phyloP scores from a whole-genome alignment of 2,113 vertebrate genomes.

The Menura novaehollandiae region DNA sequence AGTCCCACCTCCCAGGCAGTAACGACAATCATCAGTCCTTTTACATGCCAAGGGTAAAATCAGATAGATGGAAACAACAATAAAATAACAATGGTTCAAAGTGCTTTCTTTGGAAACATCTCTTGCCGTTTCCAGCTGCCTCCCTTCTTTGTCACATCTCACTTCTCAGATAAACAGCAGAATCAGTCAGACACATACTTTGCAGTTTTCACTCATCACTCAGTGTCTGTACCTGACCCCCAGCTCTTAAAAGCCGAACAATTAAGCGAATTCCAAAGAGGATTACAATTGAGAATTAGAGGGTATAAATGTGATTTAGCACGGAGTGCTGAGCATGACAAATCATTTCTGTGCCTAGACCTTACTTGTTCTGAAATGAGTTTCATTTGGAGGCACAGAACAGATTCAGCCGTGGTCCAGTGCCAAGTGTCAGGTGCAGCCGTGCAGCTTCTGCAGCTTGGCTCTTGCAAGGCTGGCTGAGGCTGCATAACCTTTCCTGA shows the following conservation, averaged over 20 bases:
- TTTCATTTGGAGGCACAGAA: neutral
- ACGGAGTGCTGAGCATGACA: constrained; percentile 22
- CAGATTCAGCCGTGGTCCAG: neutral
- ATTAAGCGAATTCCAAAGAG: constrained; percentile 9
- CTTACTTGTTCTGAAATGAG: neutral
- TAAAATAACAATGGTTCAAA: neutral
- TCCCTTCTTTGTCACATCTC: neutral
- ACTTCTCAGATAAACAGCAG: neutral
- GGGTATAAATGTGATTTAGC: constrained; percentile 33
- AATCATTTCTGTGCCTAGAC: constrained; percentile 4
- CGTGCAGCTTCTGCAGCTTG: accelerated
- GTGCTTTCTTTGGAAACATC: neutral
- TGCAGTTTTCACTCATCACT: neutral
- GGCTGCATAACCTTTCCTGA: neutral
- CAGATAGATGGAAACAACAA: neutral
- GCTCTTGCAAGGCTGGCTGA: neutral
- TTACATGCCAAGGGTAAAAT: neutral
- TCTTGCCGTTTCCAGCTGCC: neutral
- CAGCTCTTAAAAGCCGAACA: neutral
- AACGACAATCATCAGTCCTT: neutral
- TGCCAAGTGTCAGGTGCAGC: neutral
- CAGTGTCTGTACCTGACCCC: neutral
- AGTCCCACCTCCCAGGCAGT: neutral
- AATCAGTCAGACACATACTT: neutral
- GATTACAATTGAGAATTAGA: constrained; percentile 30